phyloP scores from a whole-genome alignment of 2,888 invertebrate species.

The Drosophila anomalata region DNA sequence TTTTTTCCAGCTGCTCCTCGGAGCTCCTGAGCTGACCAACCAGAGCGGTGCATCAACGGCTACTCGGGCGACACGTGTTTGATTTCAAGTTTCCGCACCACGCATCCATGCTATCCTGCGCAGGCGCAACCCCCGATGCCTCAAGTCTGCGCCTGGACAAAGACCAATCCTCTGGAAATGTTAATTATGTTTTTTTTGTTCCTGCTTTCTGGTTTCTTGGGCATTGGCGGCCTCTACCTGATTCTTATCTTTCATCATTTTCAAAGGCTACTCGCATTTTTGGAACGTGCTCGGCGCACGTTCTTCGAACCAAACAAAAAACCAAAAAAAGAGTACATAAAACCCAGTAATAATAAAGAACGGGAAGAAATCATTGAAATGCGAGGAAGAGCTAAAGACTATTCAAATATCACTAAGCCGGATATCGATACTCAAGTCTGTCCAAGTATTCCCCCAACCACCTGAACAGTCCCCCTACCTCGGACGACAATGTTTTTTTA shows the following conservation, averaged over 20 bases:
- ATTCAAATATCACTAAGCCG: slow-evolving; percentile 53
- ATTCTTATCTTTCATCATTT: slow-evolving; percentile 67
- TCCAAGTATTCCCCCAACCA: neutral
- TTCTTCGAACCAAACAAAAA: slow-evolving; percentile 34
- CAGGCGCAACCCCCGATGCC: slow-evolving; percentile 49
- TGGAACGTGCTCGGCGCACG: slow-evolving; percentile 77
- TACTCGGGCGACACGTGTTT: slow-evolving; percentile 70
- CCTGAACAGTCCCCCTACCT: slow-evolving; percentile 10
- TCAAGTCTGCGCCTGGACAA: slow-evolving; percentile 15
- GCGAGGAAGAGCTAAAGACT: slow-evolving; percentile 36
- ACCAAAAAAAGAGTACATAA: neutral
- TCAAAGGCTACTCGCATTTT: slow-evolving; percentile 61
- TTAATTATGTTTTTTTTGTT: slow-evolving; percentile 61
- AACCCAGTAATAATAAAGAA: neutral
- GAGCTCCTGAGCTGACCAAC: slow-evolving; percentile 53
- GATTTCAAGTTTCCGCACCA: slow-evolving; percentile 70
- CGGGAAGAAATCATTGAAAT: slow-evolving; percentile 32
- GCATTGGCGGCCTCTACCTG: slow-evolving; percentile 62
- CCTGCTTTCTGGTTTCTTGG: slow-evolving; percentile 35
- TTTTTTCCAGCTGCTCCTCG: slow-evolving; percentile 56
- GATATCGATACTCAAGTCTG: slow-evolving; percentile 66
- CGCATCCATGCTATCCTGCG: slow-evolving; percentile 63
- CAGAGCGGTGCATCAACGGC: slow-evolving; percentile 53
- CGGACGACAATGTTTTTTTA: slow-evolving; percentile 2
- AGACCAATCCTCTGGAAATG: slow-evolving; percentile 35